phyloP scores from a whole-genome alignment of 2,888 invertebrate genomes.

The Drosophila gaucha region DNA sequence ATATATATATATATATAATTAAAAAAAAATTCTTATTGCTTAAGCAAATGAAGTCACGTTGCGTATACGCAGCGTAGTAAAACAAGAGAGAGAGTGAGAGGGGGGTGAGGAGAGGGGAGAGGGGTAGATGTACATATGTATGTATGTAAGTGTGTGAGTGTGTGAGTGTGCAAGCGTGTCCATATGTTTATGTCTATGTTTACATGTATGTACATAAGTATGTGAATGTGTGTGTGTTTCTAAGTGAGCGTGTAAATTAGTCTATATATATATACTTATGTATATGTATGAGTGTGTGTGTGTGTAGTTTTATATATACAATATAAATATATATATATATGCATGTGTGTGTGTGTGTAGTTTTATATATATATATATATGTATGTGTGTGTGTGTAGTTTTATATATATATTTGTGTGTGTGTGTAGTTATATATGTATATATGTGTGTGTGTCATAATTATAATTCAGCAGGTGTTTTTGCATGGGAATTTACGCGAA shows the following conservation, averaged over 20 bases:
- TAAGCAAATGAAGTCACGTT: conserved; percentile 39
- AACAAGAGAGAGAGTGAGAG: neutral
- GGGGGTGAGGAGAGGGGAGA: no score
- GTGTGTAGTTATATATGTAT: neutral
- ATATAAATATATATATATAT: conserved; percentile 1
- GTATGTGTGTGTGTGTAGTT: neutral
- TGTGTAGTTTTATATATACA: neutral
- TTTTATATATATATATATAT: no score
- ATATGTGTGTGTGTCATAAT: conserved; percentile 26
- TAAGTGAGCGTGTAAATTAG: no score
- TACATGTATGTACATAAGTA: neutral
- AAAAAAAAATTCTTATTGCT: conserved; percentile 12
- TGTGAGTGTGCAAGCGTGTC: neutral
- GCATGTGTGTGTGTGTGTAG: neutral
- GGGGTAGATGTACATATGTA: no score
- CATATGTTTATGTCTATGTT: conserved; percentile 4
- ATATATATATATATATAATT: no score
- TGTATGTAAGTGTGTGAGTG: neutral
- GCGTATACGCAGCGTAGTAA: conserved; percentile 42
- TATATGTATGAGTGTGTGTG: neutral
- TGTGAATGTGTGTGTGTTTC: no score
- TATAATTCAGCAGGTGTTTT: conserved; percentile 57
- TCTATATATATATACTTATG: no score
- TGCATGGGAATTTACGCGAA: conserved; percentile 30
- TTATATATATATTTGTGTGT: neutral